Base-by-base conservation (phyloP, 2,113 vertebrate genomes). In the Diglossa brunneiventris region DNA sequence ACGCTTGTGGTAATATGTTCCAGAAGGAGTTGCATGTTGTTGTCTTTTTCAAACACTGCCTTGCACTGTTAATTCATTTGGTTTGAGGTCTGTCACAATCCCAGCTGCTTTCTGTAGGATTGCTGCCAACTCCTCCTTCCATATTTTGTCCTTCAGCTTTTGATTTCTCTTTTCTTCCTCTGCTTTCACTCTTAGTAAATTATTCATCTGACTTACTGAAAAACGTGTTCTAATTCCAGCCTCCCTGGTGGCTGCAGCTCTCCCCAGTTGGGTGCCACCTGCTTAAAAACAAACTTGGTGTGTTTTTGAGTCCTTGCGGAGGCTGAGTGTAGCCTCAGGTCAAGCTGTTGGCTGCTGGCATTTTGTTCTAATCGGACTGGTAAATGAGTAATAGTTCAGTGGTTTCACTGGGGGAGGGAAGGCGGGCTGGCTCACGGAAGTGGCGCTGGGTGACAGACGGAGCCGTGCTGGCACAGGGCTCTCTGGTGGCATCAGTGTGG, bases 21-120 rank as follows among this genome's bases (percentile, higher is more conserved):
- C 91, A 89, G 90, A 92, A 77, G 16, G 47, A 92, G 76, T 52
- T 90, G 59, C 46, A 33, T 81, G 86, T 66, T 95, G 89, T 66
- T 95, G 74, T 67, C 87, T 84, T 94, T 79, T 56, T 62, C 79
- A 47, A 95, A 95, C 95, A 93, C 73, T 97, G 95, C 47, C 59
- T 93, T 2, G 9, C 52, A 91, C 86, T 96, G 95, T 97, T 94
- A 90, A 94, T 95, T 97, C 92, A 94, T 96, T 92, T 89, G 80
- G 86, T 87, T 93, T 84, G 91, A 94, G 77, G 89, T 72, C 86
- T 90, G 91, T 94, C 86, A 62, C 89, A 89, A 92, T 79, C 95
- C 89, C 96, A 93, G 87, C 95, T 93, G 89, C 83, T 92, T 89
- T 89, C 95, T 89, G 89, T 31, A 66, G 91, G 89, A 93, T 56